Base-by-base conservation (phyloP, 1,140 invertebrate genomes). In the Brachionus asplanchnoidis region DNA sequence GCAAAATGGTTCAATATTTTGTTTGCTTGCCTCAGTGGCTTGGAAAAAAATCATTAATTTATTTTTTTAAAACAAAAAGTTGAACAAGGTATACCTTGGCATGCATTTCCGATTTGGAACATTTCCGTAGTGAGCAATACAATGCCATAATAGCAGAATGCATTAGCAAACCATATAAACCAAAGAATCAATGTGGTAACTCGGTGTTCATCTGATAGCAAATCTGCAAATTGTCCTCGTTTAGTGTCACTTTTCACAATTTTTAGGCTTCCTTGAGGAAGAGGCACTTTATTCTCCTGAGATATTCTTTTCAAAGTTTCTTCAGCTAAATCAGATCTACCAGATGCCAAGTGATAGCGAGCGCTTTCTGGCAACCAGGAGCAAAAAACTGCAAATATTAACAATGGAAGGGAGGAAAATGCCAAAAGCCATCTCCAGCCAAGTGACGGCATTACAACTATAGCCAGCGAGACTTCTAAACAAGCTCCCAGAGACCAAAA, bases 101-200 rank as follows among this genome's bases (percentile, higher is more conserved):
- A 92, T 85, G 88, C 88, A 86, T 91, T 90, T 23, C 88, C 88
- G 46, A 88, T 88, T 87, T 95, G 94, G 90, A 98, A 95, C 36
- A 98, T 90, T 89, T 97, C 96, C 1, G 96, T 97, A 1, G 95
- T 96, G 93, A 98, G 95, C 60, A 98, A 90, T 4, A 98, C 95
- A 44, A 97, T 92, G 1, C 96, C 96, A 89, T 98, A 98, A 88
- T 98, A 98, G 86, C 95, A 96, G 90, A 98, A 97, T 1, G 96
- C 95, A 90, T 95, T 96, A 0, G 94, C 92, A 91, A 95, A 93
- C 95, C 95, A 96, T 87, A 88, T 90, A 88, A 89, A 85, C 82
- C 82, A 84, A 32, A 84, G 70, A 20, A 84, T 68, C 8, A 84
- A 32, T 23, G 82, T 84, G n/a, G 82, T 84, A 32, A 32, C 32